Evolutionary conservation across 2,888 invertebrate species (phyloP).

Genomic region (Hemaris fuciformis): DNA sequence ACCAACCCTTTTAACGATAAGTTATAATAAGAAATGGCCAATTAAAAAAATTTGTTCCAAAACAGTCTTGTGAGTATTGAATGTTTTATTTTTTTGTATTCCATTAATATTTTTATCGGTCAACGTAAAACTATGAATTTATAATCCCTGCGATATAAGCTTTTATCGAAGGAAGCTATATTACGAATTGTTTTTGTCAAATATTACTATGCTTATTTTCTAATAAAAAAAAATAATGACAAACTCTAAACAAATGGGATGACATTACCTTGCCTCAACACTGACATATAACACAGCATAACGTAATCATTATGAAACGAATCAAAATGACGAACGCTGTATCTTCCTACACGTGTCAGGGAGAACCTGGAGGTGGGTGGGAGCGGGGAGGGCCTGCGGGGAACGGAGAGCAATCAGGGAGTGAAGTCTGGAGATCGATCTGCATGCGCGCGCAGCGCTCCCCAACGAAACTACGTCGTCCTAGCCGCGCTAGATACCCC

Average conservation of each 20-base stretch:
- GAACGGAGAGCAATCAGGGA: slow-evolving; percentile 30
- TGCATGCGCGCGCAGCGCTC: slow-evolving; percentile 59
- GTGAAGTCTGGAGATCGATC: slow-evolving; percentile 63
- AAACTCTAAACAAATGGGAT: too few relatives aligned
- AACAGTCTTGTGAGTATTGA: too few relatives aligned
- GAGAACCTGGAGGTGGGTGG: slow-evolving; percentile 28
- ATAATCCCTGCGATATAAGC: too few relatives aligned
- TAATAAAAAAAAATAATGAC: not conserved
- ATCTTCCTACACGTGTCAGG: slow-evolving; percentile 52
- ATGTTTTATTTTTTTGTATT: too few relatives aligned
- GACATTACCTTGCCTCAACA: too few relatives aligned
- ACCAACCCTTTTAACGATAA: not conserved
- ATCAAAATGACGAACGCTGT: slow-evolving; percentile 42
- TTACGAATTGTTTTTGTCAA: too few relatives aligned
- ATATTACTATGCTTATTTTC: too few relatives aligned
- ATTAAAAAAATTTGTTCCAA: too few relatives aligned
- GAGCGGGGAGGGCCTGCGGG: slow-evolving; percentile 30
- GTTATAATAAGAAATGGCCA: not conserved
- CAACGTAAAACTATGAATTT: too few relatives aligned
- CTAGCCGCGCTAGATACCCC: slow-evolving; percentile 36
- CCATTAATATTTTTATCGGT: too few relatives aligned
- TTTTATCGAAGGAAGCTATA: too few relatives aligned
- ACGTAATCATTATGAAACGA: slow-evolving; percentile 40
- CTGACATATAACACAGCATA: not conserved
- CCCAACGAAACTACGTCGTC: slow-evolving; percentile 30